Evolutionary conservation across 2,888 invertebrate genomes (phyloP).

Genomic region (Apotomis betuletana): DNA sequence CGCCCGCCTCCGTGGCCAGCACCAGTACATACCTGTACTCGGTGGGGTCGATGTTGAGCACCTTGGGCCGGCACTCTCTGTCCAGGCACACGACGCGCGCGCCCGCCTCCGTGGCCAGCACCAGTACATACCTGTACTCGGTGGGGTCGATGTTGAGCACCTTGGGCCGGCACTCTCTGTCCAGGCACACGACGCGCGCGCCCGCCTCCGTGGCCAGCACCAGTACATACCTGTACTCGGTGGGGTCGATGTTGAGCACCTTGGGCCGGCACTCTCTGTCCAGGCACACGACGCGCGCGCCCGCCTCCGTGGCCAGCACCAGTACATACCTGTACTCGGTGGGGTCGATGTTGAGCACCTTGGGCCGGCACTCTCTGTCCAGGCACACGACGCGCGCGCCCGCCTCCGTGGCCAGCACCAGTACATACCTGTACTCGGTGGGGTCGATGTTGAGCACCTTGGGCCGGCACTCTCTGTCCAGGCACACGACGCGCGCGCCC

Average conservation of each 20-base stretch:
- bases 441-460: constrained; percentile 96
- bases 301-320: no score
- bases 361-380: background rate
- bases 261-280: background rate
- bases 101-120: no score
- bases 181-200: no score
- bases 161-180: background rate
- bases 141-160: constrained; percentile 98
- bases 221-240: constrained; percentile 93
- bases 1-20: constrained; percentile 87
- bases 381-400: no score
- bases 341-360: constrained; percentile 95
- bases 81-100: no score
- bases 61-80: constrained; percentile 52
- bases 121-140: constrained; percentile 91
- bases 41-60: constrained; percentile 97
- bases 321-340: constrained; percentile 93
- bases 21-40: constrained; percentile 94
- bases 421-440: constrained; percentile 92
- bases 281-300: no score
- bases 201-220: no score
- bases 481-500: constrained; percentile 89
- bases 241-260: constrained; percentile 96
- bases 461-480: constrained; percentile 96
- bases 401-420: no score